Base-by-base conservation (phyloP, 2,888 invertebrate genomes). In the Drosophila mimica region DNA sequence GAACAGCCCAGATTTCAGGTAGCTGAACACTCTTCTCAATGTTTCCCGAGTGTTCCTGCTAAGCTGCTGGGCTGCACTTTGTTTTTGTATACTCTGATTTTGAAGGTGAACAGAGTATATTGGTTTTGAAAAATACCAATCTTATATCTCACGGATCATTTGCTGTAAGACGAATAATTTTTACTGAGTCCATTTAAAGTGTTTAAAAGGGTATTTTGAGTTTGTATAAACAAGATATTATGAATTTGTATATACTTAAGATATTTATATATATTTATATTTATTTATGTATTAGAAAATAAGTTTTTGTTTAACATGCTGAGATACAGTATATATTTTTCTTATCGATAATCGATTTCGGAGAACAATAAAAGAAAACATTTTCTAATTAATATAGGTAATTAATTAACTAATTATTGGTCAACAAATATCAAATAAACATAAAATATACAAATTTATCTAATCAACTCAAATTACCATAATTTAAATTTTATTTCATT, bases 151-250 rank as follows among this genome's bases (percentile, higher is more conserved):
- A 36, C 36, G 15, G 36, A 36, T 36, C 3, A 38, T 38, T 38
- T 38, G 38, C 38, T 40, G n/a, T 40, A n/a, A 4, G n/a, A 40
- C 4, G 9, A n/a, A 2, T n/a, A 9, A 5, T n/a, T 40, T 40
- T n/a, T 40, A 9, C n/a, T 17, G 1, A n/a, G 1, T 17, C 6
- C 0, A 46, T 43, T 20, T 43, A 13, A 20, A 13, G 3, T 46
- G 7, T 6, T 4, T 7, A 20, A 17, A 46, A 13, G 1, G 0
- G 0, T 7, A 13, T 1, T 0, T 7, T 46, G 20, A 20, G 13
- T 3, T 13, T 7, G 3, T 20, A 43, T 13, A 43, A 20, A 43
- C 11, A 0, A 5, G 11, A n/a, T n/a, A n/a, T n/a, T n/a, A n/a
- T n/a, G n/a, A n/a, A n/a, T n/a, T n/a, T n/a, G n/a, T n/a, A n/a